phyloP scores from a whole-genome alignment of 2,113 vertebrate genomes.

The Clupea harengus region DNA sequence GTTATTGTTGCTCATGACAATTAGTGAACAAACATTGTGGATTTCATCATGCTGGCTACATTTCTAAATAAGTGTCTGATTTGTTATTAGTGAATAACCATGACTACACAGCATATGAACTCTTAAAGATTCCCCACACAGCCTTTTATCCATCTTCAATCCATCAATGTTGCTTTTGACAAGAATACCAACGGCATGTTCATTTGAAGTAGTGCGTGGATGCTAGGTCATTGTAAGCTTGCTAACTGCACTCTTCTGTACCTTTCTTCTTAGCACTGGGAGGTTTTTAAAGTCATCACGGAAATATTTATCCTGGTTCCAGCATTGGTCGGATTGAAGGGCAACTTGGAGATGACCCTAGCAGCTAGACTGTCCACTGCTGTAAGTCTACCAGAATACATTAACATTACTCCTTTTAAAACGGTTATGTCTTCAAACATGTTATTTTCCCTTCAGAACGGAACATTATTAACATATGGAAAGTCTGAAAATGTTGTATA shows the following conservation, averaged over 20 bases:
- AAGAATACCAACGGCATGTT: not conserved
- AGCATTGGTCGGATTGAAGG: conserved; percentile 92
- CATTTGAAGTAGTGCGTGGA: not conserved
- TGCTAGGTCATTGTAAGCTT: not conserved
- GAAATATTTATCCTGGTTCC: conserved; percentile 93
- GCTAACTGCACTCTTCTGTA: not conserved
- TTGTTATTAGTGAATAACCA: not conserved
- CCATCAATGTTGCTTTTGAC: not conserved
- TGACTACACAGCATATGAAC: not conserved
- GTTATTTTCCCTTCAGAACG: no score
- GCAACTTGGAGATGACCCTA: conserved; percentile 97
- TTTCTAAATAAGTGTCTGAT: not conserved
- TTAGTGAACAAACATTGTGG: not conserved
- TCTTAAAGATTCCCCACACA: not conserved
- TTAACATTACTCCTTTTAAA: not conserved
- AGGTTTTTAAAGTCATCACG: conserved; percentile 86
- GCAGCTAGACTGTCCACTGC: conserved; percentile 94
- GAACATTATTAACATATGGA: no score
- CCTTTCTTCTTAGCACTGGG: conserved; percentile 84
- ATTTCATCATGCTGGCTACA: not conserved
- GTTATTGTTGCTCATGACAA: not conserved
- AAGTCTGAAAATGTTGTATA: no score
- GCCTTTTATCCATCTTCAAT: not conserved
- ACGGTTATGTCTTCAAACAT: no score
- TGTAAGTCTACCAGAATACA: conserved; percentile 64